A percentile compares a stretch with the other conserved stretches of the same genome.
Evolutionary conservation across 2,888 invertebrate species (phyloP).

Genomic region (Trachelus iudaicus): DNA sequence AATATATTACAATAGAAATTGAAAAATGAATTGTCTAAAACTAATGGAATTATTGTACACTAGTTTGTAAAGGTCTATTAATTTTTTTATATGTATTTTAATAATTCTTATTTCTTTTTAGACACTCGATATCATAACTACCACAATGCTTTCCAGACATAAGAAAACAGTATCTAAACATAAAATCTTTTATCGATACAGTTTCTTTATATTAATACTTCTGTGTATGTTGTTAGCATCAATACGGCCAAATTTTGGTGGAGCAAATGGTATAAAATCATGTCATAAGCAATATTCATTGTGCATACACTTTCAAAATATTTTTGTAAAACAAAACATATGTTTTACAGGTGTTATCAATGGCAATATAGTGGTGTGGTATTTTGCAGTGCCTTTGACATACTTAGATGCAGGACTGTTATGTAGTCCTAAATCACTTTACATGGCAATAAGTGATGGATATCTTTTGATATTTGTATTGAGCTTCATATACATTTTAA

Average conservation of each 20-base stretch:
- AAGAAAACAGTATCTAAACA: neutral
- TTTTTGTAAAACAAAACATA: neutral
- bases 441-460: constrained; percentile 47
- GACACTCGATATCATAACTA: neutral
- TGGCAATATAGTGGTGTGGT: constrained; percentile 56
- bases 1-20: too few species aligned
- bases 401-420: constrained; percentile 59
- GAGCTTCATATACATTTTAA: constrained; percentile 54
- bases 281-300: neutral
- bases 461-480: constrained; percentile 54
- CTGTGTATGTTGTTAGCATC: constrained; percentile 58
- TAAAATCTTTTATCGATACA: neutral
- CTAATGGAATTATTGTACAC: neutral
- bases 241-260: constrained; percentile 53
- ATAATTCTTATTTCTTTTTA: neutral
- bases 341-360: constrained; percentile 50
- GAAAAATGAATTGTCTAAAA: neutral
- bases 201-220: constrained; percentile 48
- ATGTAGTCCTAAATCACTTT: constrained; percentile 52
- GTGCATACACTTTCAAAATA: neutral
- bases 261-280: constrained; percentile 45
- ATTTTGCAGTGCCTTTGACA: constrained; percentile 58
- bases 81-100: neutral
- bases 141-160: neutral
- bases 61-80: neutral